These are phyloP conservation scores for Melanotaenia nigrans DNA, from an alignment of 2,797 vertebrate species.

Conservation along the genomic window DNA sequence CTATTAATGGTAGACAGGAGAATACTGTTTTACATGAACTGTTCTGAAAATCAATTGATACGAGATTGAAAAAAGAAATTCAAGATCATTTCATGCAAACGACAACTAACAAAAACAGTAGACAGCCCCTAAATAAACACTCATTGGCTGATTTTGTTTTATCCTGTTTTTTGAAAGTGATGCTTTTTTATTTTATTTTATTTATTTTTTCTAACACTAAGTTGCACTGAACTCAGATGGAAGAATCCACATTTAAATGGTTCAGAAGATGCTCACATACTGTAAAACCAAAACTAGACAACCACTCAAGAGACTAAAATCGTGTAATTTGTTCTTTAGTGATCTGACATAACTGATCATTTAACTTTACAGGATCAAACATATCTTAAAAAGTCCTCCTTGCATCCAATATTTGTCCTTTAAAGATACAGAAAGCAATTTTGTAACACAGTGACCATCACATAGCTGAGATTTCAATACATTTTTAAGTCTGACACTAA, in stretches of 20 bases:
- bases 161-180: not conserved
- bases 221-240: not conserved
- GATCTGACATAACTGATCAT: not conserved
- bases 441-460: not conserved
- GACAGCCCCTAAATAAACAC: not conserved
- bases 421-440: conserved; percentile 12
- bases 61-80: not conserved
- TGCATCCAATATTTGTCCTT: not conserved
- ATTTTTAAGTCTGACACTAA: conserved; percentile 15
- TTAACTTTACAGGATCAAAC: not conserved
- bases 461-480: not conserved
- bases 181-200: not conserved
- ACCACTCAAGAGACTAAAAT: not conserved
- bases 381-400: not conserved
- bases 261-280: not conserved
- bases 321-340: not conserved
- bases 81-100: not conserved
- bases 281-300: not conserved
- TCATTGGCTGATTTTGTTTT: not conserved
- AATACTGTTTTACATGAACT: not conserved
- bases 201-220: conserved; percentile 4
- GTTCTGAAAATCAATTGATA: not conserved
- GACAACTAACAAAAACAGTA: not conserved
- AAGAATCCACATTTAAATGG: not conserved
- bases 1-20: not conserved